Conservation (phyloP, 2,888 invertebrate species). For the Coronaproctus castanopsis region DNA sequence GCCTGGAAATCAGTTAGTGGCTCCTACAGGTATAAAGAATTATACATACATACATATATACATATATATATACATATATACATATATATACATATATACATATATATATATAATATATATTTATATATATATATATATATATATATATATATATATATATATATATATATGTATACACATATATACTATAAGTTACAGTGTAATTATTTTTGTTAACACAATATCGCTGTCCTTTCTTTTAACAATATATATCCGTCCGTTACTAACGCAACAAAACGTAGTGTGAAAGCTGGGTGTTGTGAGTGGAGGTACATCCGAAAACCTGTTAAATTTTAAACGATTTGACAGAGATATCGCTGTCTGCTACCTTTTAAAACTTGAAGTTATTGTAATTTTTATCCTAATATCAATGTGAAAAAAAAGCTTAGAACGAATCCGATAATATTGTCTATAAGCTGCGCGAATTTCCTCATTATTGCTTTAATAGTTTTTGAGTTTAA, state of each 20-base stretch:
- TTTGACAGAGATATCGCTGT: too few relatives aligned
- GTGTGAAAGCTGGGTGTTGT: too few relatives aligned
- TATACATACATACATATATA: background rate
- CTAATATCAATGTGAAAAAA: too few relatives aligned
- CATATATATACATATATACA: background rate
- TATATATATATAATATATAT: background rate
- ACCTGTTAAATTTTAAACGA: too few relatives aligned
- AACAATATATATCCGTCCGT: background rate
- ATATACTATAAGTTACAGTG: background rate
- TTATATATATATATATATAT: conserved; percentile 1
- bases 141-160: background rate
- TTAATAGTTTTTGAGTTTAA: too few relatives aligned
- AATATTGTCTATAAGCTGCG: too few relatives aligned
- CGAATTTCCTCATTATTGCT: too few relatives aligned
- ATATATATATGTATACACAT: background rate
- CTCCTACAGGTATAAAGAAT: conserved; percentile 47
- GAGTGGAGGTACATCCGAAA: too few relatives aligned
- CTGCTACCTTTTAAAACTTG: too few relatives aligned
- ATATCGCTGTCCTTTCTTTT: background rate
- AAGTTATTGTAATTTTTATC: too few relatives aligned
- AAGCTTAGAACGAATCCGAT: too few relatives aligned
- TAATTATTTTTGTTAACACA: background rate
- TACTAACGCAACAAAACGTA: too few relatives aligned
- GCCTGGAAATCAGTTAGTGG: conserved; percentile 69
- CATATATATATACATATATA: background rate